These are phyloP conservation scores for Cottoperca gobio DNA, from an alignment of 2,797 vertebrate species.

Conservation along the genomic window DNA sequence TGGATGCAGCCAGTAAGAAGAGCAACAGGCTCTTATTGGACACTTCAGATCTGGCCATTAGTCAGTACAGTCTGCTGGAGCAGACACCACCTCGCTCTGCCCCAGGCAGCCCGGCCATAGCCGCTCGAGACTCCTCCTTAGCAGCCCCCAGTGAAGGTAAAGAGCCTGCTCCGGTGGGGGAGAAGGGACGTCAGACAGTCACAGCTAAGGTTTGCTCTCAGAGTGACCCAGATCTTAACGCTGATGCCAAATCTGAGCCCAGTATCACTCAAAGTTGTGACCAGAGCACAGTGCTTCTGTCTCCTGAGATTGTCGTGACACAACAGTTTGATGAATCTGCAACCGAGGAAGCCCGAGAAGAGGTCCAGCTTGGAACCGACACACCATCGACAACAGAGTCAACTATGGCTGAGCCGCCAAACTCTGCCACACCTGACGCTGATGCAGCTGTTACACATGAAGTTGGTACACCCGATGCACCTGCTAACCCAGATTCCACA, in stretches of 20 bases:
- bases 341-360: background rate
- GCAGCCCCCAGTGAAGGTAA: background rate
- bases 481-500: conserved; percentile 1
- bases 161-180: conserved; percentile 26
- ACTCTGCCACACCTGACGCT: background rate
- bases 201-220: background rate
- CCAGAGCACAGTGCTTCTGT: background rate
- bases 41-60: conserved; percentile 86
- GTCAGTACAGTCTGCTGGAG: conserved; percentile 89
- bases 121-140: conserved; percentile 22
- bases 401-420: background rate
- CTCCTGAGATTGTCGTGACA: conserved; percentile 53
- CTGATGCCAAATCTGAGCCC: conserved; percentile 14
- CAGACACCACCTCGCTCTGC: conserved; percentile 82
- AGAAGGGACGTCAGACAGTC: conserved; percentile 27
- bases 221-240: background rate
- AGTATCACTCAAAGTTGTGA: background rate
- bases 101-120: conserved; percentile 81
- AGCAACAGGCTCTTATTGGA: conserved; percentile 92
- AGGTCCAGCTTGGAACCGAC: background rate
- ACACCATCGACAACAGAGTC: background rate
- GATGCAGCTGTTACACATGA: conserved; percentile 1
- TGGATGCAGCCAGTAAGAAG: conserved; percentile 88
- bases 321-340: conserved; percentile 24
- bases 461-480: conserved; percentile 6